Conservation (phyloP, 2,113 vertebrate genomes). For the Colossoma macropomum region DNA sequence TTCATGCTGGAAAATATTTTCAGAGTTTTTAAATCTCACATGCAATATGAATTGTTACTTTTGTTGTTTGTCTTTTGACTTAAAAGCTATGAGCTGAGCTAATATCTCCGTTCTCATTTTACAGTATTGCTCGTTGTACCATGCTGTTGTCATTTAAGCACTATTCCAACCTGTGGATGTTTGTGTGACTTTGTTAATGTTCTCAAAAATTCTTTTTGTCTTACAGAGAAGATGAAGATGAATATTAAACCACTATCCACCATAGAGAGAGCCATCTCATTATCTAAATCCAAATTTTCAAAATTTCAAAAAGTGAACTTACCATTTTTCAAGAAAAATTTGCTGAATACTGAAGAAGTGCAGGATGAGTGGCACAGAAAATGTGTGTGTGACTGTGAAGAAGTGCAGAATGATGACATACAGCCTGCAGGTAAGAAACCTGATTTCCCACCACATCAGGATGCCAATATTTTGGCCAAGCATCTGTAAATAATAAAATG, state of each 20-base stretch:
- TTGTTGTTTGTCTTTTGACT: too few relatives aligned
- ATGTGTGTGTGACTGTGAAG: too few relatives aligned
- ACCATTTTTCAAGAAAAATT: not conserved
- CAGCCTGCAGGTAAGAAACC: constrained; percentile 18
- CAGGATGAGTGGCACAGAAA: too few relatives aligned
- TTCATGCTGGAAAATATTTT: too few relatives aligned
- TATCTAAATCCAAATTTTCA: not conserved
- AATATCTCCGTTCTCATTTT: not conserved
- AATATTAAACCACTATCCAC: constrained; percentile 17
- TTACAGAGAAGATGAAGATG: constrained; percentile 32
- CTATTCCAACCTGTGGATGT: not conserved
- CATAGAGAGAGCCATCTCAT: not conserved
- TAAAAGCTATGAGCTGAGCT: too few relatives aligned
- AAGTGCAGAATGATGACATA: not conserved
- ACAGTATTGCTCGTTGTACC: too few relatives aligned
- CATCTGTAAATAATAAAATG: not conserved
- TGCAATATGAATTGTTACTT: too few relatives aligned
- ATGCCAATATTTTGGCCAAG: not conserved
- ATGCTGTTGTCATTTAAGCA: too few relatives aligned
- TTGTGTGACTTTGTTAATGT: not conserved
- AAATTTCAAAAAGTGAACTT: not conserved
- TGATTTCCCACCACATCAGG: not conserved
- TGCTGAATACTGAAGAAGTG: too few relatives aligned
- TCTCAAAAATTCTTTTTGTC: constrained; percentile 21
- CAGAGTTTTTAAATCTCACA: not conserved